A percentile compares a stretch with the other conserved stretches of the same genome.
Evolutionary conservation across 2,113 vertebrate genomes (phyloP).

Genomic region (Entomyzon cyanotis): DNA sequence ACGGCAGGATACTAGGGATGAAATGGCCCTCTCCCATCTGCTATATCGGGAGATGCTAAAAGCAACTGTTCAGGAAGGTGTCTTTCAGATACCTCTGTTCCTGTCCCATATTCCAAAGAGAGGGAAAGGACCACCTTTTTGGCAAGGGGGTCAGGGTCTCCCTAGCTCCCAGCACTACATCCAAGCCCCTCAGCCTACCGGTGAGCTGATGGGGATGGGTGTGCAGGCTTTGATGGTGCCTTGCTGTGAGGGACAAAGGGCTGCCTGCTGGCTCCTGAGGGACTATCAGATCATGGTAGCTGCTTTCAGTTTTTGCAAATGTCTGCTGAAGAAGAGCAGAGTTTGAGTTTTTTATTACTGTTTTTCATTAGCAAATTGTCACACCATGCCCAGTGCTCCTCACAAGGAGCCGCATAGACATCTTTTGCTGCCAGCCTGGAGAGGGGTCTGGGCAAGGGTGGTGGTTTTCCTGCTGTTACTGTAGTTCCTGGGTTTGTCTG

Average conservation of each 20-base stretch:
- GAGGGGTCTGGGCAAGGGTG: neutral
- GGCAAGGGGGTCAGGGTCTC: neutral
- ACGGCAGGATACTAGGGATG: neutral
- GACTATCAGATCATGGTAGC: neutral
- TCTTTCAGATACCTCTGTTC: neutral
- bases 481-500: neutral
- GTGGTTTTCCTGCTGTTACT: neutral
- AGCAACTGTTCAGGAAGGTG: neutral
- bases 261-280: constrained; percentile 9
- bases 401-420: neutral
- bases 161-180: accelerated
- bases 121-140: neutral
- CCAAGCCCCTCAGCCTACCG: neutral
- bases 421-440: neutral
- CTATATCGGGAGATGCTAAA: neutral
- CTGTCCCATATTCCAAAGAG: neutral
- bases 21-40: neutral
- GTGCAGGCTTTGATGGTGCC: neutral
- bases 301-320: neutral
- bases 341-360: neutral
- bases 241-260: constrained; percentile 32
- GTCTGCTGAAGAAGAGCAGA: neutral
- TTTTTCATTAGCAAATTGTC: neutral
- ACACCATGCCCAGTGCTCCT: neutral
- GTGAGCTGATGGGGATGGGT: neutral